These are phyloP conservation scores for Oscheius sp. DNA, from an alignment of 1,140 invertebrate species.

Conservation along the genomic window DNA sequence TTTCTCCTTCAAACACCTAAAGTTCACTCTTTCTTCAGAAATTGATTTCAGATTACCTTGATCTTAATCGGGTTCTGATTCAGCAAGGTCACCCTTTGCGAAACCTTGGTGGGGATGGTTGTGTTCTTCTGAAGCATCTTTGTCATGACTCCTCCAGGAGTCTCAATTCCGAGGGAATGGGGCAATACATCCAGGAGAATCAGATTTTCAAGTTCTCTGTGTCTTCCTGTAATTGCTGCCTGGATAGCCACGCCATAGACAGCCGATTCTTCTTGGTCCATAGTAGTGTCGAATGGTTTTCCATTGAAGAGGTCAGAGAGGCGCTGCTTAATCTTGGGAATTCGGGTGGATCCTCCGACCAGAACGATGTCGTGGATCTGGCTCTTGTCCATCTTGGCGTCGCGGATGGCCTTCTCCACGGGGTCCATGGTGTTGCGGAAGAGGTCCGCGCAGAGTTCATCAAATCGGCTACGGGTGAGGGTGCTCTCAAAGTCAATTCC, in stretches of 20 bases:
- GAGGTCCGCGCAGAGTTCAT: slow-evolving; percentile 84
- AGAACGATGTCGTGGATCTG: slow-evolving; percentile 75
- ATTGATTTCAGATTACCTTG: too few relatives aligned
- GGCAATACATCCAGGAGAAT: slow-evolving; percentile 70
- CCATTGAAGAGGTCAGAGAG: slow-evolving; percentile 80
- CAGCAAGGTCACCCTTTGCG: too few relatives aligned
- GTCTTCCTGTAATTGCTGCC: slow-evolving; percentile 64
- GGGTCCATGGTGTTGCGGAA: slow-evolving; percentile 62
- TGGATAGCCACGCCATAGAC: slow-evolving; percentile 75
- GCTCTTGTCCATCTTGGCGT: slow-evolving; percentile 59
- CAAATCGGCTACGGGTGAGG: slow-evolving; percentile 86
- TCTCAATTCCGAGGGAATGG: not conserved
- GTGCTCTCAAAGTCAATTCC: slow-evolving; percentile 91
- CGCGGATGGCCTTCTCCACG: slow-evolving; percentile 22
- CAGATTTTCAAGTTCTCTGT: slow-evolving; percentile 50
- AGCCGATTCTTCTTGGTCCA: slow-evolving; percentile 87
- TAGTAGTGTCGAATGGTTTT: slow-evolving; percentile 67
- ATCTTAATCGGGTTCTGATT: too few relatives aligned
- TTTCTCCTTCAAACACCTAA: too few relatives aligned
- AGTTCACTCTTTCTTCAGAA: too few relatives aligned
- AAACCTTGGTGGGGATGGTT: too few relatives aligned
- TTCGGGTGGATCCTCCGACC: slow-evolving; percentile 76
- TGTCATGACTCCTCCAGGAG: slow-evolving; percentile 67
- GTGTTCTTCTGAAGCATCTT: slow-evolving; percentile 70
- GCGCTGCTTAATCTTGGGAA: slow-evolving; percentile 72